phyloP scores from a whole-genome alignment of 2,113 vertebrate species.

The Chamaetylas fuelleborni region DNA sequence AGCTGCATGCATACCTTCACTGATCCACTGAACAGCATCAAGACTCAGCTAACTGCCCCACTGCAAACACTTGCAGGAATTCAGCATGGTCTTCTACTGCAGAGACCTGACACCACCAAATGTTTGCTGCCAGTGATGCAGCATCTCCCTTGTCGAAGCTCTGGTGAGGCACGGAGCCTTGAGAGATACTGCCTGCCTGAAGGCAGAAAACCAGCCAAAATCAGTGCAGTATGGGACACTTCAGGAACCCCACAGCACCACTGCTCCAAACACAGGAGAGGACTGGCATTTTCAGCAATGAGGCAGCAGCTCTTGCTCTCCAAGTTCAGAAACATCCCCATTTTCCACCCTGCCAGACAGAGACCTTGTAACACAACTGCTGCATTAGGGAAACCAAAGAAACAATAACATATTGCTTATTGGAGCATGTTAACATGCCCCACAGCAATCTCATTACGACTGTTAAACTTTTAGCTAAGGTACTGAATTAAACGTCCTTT shows the following conservation, averaged over 20 bases:
- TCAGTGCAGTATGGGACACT: fast-evolving
- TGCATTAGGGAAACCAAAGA: background rate
- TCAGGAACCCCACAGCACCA: background rate
- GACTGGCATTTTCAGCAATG: background rate
- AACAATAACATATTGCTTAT: background rate
- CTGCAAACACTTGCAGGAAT: background rate
- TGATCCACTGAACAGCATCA: background rate
- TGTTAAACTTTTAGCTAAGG: slow-evolving; percentile 14
- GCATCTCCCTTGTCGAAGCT: background rate
- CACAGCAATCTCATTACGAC: slow-evolving; percentile 2
- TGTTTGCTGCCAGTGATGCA: fast-evolving
- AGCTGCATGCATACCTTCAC: background rate
- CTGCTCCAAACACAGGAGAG: background rate
- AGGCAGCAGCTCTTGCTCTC: background rate
- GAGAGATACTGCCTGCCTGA: background rate
- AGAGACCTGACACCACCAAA: background rate
- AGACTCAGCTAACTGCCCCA: background rate
- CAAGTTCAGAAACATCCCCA: background rate
- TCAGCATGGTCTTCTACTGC: background rate
- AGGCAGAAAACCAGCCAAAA: background rate
- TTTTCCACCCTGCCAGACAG: background rate
- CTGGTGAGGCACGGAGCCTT: background rate
- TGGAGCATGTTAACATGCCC: background rate
- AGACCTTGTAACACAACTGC: background rate
- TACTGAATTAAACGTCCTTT: background rate